Evolutionary conservation across 2,888 invertebrate genomes (phyloP).

Genomic region (Calliopum simillimum): DNA sequence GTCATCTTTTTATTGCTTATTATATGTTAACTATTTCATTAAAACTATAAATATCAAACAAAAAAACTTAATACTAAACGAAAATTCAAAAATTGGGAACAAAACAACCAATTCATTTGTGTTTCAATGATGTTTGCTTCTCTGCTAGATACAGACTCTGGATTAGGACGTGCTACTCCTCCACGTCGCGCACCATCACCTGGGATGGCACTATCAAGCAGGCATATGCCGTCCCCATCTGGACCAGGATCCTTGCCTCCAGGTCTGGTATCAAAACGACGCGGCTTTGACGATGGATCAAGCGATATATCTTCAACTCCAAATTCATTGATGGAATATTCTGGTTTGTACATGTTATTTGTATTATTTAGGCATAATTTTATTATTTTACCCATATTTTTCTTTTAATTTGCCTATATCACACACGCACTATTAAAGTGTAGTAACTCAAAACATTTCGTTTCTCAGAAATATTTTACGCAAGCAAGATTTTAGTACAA

Average conservation of each 20-base stretch:
- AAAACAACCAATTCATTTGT: too few species aligned
- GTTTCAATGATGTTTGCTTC: too few species aligned
- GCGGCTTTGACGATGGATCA: constrained; percentile 79
- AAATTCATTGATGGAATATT: constrained; percentile 86
- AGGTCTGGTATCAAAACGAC: constrained; percentile 79
- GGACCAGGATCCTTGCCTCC: constrained; percentile 85
- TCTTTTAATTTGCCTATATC: constrained; percentile 1
- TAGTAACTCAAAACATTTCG: too few species aligned
- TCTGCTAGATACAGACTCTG: constrained; percentile 80
- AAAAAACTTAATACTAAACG: too few species aligned
- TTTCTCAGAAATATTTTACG: too few species aligned
- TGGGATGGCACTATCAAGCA: constrained; percentile 76
- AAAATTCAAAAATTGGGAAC: too few species aligned
- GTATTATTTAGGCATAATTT: constrained; percentile 29
- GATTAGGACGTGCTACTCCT: constrained; percentile 87
- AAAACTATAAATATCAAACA: too few species aligned
- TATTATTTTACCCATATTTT: constrained; percentile 23
- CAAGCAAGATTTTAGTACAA: too few species aligned
- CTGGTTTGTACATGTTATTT: constrained; percentile 71
- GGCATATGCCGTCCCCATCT: constrained; percentile 85
- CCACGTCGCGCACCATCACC: constrained; percentile 89
- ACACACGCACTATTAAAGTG: too few species aligned
- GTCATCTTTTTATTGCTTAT: too few species aligned
- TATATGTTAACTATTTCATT: too few species aligned
- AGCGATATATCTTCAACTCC: constrained; percentile 88